Conservation (phyloP, 1,140 invertebrate species). For the Drosophila leontia region DNA sequence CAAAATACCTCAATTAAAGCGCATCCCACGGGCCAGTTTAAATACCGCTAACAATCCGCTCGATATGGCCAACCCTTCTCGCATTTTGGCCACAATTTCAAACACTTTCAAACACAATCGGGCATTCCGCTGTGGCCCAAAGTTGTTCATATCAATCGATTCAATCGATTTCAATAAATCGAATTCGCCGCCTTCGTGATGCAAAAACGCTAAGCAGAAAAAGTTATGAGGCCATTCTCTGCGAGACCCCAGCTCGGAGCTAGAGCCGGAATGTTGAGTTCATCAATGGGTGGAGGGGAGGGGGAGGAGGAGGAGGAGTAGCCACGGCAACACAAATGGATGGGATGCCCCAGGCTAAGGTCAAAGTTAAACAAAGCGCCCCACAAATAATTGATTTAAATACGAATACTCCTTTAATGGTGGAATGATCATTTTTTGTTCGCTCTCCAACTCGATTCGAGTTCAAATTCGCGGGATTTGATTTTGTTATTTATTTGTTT, state of each 20-base stretch:
- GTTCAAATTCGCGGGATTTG: slow-evolving; percentile 14
- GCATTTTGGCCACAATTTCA: slow-evolving; percentile 13
- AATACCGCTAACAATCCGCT: background rate
- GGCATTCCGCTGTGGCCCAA: slow-evolving; percentile 9
- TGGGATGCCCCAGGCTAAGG: slow-evolving; percentile 75
- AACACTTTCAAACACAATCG: slow-evolving; percentile 19
- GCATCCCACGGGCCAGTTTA: background rate
- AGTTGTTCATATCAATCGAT: slow-evolving; percentile 36
- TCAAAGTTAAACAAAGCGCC: slow-evolving; percentile 80
- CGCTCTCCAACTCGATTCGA: slow-evolving; percentile 16
- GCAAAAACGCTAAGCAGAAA: slow-evolving; percentile 47
- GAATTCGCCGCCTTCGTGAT: slow-evolving; percentile 54
- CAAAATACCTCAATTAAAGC: background rate
- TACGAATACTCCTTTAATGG: slow-evolving; percentile 70
- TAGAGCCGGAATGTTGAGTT: slow-evolving; percentile 69
- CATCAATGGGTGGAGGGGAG: slow-evolving; percentile 45
- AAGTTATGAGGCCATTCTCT: slow-evolving; percentile 57
- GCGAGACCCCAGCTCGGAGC: slow-evolving; percentile 37
- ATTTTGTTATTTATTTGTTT: slow-evolving; percentile 36
- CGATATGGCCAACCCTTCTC: slow-evolving; percentile 1
- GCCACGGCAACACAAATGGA: slow-evolving; percentile 63
- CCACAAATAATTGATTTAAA: slow-evolving; percentile 84
- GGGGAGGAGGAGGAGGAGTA: slow-evolving; percentile 3
- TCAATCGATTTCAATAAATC: slow-evolving; percentile 58
- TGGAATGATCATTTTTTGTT: slow-evolving; percentile 51